Percentiles rank a stretch among this genome's conserved stretches.
These are phyloP conservation scores for Glomeris maerens DNA, from an alignment of 1,140 invertebrate genomes.

Conservation along the genomic window DNA sequence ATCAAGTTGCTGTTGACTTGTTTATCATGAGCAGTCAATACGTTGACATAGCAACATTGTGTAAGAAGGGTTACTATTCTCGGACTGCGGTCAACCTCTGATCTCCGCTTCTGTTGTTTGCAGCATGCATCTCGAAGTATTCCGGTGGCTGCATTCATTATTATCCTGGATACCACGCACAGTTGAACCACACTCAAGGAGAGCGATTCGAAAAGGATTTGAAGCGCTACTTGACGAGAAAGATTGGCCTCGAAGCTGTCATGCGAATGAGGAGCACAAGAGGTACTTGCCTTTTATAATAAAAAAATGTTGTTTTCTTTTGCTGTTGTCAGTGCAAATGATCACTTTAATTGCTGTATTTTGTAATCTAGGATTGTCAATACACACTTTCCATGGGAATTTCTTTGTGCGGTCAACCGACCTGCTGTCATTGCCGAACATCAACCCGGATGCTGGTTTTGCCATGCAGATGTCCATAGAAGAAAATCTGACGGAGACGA, in stretches of 20 bases:
- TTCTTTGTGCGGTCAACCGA: conserved; percentile 98
- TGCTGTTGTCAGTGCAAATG: too few relatives aligned
- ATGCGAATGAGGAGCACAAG: conserved; percentile 88
- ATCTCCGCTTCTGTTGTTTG: conserved; percentile 21
- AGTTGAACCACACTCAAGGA: conserved; percentile 47
- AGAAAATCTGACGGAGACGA: conserved; percentile 70
- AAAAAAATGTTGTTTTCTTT: too few relatives aligned
- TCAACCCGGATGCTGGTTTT: conserved; percentile 95
- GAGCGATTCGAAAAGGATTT: conserved; percentile 64
- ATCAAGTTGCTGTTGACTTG: conserved; percentile 90
- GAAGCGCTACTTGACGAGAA: conserved; percentile 79
- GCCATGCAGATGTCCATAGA: conserved; percentile 95
- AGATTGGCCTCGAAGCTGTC: conserved; percentile 98
- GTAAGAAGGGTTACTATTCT: conserved; percentile 39
- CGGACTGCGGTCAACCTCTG: background rate
- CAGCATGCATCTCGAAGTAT: conserved; percentile 83
- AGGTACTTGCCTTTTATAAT: too few relatives aligned
- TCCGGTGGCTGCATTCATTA: conserved; percentile 89
- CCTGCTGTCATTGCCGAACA: conserved; percentile 86
- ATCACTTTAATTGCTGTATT: too few relatives aligned
- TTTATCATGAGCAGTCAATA: conserved; percentile 89
- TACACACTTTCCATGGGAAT: conserved; percentile 98
- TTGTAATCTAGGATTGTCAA: conserved; percentile 49
- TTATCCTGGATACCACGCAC: conserved; percentile 72
- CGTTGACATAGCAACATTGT: conserved; percentile 81